These are phyloP conservation scores for Globia sparganii DNA, from an alignment of 2,888 invertebrate species.

Conservation along the genomic window DNA sequence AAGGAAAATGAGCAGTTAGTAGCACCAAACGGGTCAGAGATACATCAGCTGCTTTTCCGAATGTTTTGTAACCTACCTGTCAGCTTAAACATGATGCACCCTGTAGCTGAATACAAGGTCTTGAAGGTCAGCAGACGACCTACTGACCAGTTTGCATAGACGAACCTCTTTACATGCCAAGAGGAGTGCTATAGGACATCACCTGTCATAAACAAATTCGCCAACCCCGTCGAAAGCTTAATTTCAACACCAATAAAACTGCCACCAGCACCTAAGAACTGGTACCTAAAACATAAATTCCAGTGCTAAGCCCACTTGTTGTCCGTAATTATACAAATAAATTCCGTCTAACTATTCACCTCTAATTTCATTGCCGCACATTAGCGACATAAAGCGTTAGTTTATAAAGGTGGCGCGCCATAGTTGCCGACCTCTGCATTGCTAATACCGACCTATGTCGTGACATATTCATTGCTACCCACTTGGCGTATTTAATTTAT, in stretches of 20 bases:
- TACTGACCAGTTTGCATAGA: background rate
- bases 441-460: constrained; percentile 79
- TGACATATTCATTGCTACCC: constrained; percentile 85
- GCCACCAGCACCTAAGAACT: constrained; percentile 18
- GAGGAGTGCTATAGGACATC: background rate
- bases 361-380: constrained; percentile 74
- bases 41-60: background rate
- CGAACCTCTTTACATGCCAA: background rate
- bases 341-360: constrained; percentile 57
- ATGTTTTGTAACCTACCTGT: background rate
- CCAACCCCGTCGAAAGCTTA: background rate
- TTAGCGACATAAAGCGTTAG: constrained; percentile 81
- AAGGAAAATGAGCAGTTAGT: background rate
- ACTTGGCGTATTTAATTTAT: constrained; percentile 81
- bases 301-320: constrained; percentile 40
- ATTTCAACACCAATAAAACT: constrained; percentile 27
- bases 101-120: background rate
- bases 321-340: constrained; percentile 55
- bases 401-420: constrained; percentile 79
- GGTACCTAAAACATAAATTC: constrained; percentile 37
- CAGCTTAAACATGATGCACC: too few relatives aligned
- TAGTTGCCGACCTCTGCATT: constrained; percentile 83
- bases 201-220: background rate
- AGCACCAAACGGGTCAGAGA: too few relatives aligned
- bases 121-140: background rate